A percentile compares a stretch with the other conserved stretches of the same genome.
phyloP scores from a whole-genome alignment of 1,140 invertebrate species.

The Hydropsyche tenuis region DNA sequence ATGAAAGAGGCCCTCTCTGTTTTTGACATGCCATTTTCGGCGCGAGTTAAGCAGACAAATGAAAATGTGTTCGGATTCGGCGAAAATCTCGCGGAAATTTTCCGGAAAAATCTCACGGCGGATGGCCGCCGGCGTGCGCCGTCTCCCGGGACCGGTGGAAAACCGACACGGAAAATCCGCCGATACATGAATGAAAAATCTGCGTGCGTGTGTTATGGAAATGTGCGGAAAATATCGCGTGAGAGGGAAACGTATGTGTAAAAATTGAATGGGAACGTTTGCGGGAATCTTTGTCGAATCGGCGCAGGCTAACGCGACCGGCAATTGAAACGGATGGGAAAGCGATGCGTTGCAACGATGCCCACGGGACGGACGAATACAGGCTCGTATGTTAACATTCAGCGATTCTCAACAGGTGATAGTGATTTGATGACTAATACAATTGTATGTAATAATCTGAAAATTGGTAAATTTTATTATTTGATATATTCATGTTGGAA shows the following conservation, averaged over 20 bases:
- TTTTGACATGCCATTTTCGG: slow-evolving; percentile 17
- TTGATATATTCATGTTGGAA: too few species aligned
- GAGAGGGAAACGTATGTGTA: background rate
- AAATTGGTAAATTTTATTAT: too few species aligned
- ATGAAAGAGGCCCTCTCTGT: background rate
- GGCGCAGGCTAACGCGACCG: background rate
- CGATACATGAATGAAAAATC: background rate
- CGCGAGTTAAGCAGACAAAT: slow-evolving; percentile 12
- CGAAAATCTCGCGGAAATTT: background rate
- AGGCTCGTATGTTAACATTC: too few species aligned
- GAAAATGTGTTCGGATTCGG: background rate
- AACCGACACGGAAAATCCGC: background rate
- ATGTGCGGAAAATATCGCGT: too few species aligned
- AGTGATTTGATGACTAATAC: too few species aligned
- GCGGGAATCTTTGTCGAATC: slow-evolving; percentile 1
- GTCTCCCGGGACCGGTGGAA: background rate
- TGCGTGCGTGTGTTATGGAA: background rate
- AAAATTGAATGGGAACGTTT: background rate
- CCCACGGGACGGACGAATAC: background rate
- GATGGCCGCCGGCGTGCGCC: background rate
- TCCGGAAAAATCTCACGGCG: background rate
- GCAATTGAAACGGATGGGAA: slow-evolving; percentile 24
- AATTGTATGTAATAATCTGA: too few species aligned
- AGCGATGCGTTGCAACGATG: slow-evolving; percentile 1
- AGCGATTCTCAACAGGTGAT: too few species aligned